Conservation (phyloP, 92 coral and sea anemone genomes). For the Porites lobata region DNA sequence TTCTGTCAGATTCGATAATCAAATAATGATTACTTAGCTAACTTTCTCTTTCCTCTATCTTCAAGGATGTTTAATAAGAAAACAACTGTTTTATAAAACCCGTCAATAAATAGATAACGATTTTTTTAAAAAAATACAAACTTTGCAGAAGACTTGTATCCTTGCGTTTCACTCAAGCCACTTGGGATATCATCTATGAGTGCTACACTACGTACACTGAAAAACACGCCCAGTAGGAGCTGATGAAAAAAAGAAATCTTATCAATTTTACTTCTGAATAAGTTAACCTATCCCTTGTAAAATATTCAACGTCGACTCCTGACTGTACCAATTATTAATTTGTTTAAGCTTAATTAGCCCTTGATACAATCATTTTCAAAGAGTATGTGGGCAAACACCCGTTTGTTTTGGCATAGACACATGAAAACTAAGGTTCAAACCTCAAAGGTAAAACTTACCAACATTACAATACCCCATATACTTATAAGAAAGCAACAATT, state of each 20-base stretch:
- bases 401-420: background rate
- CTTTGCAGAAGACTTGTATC: slow-evolving; percentile 85
- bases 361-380: background rate
- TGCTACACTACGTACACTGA: slow-evolving; percentile 90
- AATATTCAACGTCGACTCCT: too few relatives aligned
- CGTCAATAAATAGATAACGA: too few relatives aligned
- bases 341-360: background rate
- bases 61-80: too few relatives aligned
- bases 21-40: too few relatives aligned
- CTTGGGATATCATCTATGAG: slow-evolving; percentile 80
- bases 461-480: slow-evolving; percentile 97
- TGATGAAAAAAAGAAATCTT: slow-evolving; percentile 3
- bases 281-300: too few relatives aligned
- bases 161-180: slow-evolving; percentile 43
- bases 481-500: slow-evolving; percentile 94
- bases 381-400: background rate
- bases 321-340: background rate
- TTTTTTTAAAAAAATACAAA: background rate
- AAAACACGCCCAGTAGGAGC: slow-evolving; percentile 93
- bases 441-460: slow-evolving; percentile 70
- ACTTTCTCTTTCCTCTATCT: too few relatives aligned
- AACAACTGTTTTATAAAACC: too few relatives aligned
- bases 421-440: background rate
- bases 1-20: too few relatives aligned
- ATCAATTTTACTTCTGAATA: background rate